Evolutionary conservation across 2,797 vertebrate genomes (phyloP), one percentile per base, ranked within the genome.

Genomic region (Mallotus villosus): DNA sequence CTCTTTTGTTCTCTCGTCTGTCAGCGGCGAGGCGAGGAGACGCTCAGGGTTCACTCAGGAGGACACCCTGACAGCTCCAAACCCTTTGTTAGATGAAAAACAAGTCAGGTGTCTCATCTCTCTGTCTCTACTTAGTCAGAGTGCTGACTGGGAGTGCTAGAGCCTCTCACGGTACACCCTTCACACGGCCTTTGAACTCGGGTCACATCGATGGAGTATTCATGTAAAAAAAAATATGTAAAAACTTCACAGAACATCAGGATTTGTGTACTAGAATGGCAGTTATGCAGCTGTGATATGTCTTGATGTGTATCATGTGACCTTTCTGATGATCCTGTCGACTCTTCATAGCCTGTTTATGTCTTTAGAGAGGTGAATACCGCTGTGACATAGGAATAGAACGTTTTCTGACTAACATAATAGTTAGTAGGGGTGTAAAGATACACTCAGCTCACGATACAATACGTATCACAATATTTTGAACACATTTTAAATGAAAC

Each of bases 1-100:
- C 17, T n/a, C 64, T 25, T 49, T 66, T 66, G 46, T 66, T 66
- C 41, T 66, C 64, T 32, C 37, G 24, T 66, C 64, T 66, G 64
- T 53, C 46, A 66, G 46, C 16, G 2, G 2, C 21, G 41, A 8
- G 24, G 41, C 17, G 22, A 4, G 46, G 16, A 51, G 37, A 25
- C 17, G 51, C 9, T 16, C 64, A 24, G 8, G 22, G 12, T 51
- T 25, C 59, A 25, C 21, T 14, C 12, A 51, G 17, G 21, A 66
- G 25, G 22, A 25, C 24, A 25, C 24, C 41, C 46, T 25, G 64
- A 7, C 24, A 7, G 12, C 11, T 16, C 21, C 12, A 14, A 12
- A 51, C 22, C 22, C 21, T 66, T 25, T 17, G 22, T 24, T 51
- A 25, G 41, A 37, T 63, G 5, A 37, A 37, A 63, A 32, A 12